Evolutionary conservation across 2,888 invertebrate genomes (phyloP).

Genomic region (Caenorhabditis imperialis): DNA sequence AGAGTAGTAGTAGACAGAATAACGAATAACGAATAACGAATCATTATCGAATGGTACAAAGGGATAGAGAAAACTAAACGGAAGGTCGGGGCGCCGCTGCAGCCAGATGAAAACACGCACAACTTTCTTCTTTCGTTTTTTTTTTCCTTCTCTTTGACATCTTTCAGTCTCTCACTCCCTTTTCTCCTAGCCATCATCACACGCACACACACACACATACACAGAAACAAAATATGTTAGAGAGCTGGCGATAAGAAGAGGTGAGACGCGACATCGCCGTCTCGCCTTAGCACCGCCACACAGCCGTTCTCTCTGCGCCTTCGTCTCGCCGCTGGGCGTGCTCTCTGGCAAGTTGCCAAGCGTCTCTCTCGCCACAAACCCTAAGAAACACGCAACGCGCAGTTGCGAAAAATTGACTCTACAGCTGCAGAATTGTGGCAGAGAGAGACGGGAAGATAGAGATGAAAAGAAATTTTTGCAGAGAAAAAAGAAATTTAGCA

Average conservation of each 20-base stretch:
- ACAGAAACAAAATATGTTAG: conserved; percentile 22
- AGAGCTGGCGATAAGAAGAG: conserved; percentile 23
- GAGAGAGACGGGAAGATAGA: no score
- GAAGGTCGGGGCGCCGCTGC: conserved; percentile 28
- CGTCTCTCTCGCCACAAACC: background rate
- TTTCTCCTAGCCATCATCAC: conserved; percentile 1
- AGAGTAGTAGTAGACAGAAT: background rate
- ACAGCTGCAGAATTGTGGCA: no score
- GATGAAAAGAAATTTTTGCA: no score
- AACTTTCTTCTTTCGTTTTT: conserved; percentile 20
- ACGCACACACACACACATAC: conserved; percentile 3
- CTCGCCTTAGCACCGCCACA: background rate
- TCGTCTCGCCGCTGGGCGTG: background rate
- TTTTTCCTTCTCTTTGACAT: background rate
- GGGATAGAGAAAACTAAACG: conserved; percentile 20
- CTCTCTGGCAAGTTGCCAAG: background rate
- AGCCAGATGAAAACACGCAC: conserved; percentile 48
- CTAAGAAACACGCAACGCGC: background rate
- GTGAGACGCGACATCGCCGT: conserved; percentile 13
- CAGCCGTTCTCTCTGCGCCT: no score
- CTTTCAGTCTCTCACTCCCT: no score
- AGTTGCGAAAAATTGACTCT: no score
- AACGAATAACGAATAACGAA: background rate
- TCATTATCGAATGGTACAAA: conserved; percentile 5
- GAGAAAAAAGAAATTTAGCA: no score